A percentile compares a stretch with the other conserved stretches of the same genome.
Conservation (phyloP, 2,888 invertebrate species). For the Uloborus plumipes region DNA sequence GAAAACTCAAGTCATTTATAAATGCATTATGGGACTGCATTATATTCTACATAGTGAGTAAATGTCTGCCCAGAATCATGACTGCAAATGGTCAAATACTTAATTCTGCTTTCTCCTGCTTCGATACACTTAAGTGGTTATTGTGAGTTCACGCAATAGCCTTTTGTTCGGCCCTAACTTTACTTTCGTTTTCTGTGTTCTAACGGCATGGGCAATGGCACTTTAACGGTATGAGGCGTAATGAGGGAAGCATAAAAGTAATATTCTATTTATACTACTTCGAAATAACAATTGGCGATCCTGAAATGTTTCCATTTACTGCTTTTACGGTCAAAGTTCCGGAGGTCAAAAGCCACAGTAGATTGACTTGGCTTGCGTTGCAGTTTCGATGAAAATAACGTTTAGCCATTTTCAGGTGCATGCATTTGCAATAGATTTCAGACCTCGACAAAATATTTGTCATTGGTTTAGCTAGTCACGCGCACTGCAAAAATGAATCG, state of each 20-base stretch:
- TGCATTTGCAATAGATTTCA: not conserved
- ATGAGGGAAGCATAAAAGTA: slow-evolving; percentile 21
- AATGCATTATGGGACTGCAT: not conserved
- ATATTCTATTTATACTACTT: not conserved
- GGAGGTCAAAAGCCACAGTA: slow-evolving; percentile 21
- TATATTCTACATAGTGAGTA: slow-evolving; percentile 13
- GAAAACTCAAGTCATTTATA: slow-evolving; percentile 1
- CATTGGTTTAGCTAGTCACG: too few relatives aligned
- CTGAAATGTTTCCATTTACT: slow-evolving; percentile 10
- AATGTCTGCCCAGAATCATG: slow-evolving; percentile 12
- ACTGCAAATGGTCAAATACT: slow-evolving; percentile 13
- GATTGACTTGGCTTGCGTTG: not conserved
- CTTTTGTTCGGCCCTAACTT: slow-evolving; percentile 30
- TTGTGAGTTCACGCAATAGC: slow-evolving; percentile 13
- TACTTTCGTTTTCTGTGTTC: slow-evolving; percentile 25
- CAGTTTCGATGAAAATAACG: not conserved
- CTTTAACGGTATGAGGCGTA: slow-evolving; percentile 38
- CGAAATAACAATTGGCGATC: not conserved
- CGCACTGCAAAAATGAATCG: too few relatives aligned
- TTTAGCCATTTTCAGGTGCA: not conserved
- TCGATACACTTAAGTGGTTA: not conserved
- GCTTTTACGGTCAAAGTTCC: slow-evolving; percentile 20
- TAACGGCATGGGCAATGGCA: slow-evolving; percentile 12
- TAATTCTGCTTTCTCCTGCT: slow-evolving; percentile 29
- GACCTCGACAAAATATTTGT: too few relatives aligned